Evolutionary conservation across 2,888 invertebrate genomes (phyloP).

Genomic region (Mactromeris polynyma): DNA sequence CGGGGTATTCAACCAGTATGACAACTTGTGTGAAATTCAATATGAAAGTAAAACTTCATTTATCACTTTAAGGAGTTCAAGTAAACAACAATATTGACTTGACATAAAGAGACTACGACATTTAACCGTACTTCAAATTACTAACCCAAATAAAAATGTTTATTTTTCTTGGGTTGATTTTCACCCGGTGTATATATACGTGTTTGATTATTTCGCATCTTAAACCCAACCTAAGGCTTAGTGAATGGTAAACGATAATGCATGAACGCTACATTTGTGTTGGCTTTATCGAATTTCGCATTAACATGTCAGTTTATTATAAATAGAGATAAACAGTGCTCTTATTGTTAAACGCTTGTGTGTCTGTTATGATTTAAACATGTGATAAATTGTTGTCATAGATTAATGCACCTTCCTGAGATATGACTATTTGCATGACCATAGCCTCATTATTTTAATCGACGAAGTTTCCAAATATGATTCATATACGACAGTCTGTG

Average conservation of each 20-base stretch:
- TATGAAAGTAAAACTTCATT: neutral
- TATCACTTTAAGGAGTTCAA: slow-evolving; percentile 1
- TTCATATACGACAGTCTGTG: too few relatives aligned
- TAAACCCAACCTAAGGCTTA: neutral
- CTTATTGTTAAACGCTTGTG: neutral
- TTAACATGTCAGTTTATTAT: neutral
- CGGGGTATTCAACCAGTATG: neutral
- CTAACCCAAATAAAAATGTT: neutral
- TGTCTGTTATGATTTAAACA: neutral
- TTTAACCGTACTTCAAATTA: neutral
- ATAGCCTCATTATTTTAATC: too few relatives aligned
- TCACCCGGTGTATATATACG: neutral
- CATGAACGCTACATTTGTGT: too few relatives aligned
- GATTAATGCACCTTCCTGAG: neutral
- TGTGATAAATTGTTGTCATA: neutral
- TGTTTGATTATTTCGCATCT: neutral
- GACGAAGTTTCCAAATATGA: too few relatives aligned
- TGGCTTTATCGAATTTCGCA: neutral
- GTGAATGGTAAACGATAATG: neutral
- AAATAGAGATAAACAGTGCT: neutral
- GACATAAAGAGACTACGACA: neutral
- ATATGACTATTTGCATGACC: neutral
- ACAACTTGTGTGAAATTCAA: neutral
- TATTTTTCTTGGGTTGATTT: neutral
- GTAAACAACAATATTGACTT: slow-evolving; percentile 7